Evolutionary conservation across 2,113 vertebrate genomes (phyloP).

Genomic region (Monopterus albus): DNA sequence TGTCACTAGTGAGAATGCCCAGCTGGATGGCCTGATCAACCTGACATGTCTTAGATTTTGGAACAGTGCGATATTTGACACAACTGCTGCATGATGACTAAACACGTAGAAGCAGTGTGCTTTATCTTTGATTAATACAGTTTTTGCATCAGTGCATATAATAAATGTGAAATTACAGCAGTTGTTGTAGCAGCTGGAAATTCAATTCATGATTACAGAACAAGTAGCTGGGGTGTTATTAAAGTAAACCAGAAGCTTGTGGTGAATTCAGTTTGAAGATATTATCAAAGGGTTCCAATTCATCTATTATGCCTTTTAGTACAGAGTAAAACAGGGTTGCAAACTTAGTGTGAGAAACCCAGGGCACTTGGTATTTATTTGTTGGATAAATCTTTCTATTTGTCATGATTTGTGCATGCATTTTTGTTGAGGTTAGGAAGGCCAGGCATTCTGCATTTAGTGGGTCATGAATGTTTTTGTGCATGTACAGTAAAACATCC

Average conservation of each 20-base stretch:
- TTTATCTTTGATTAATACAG: conserved; percentile 34
- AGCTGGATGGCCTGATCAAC: not conserved
- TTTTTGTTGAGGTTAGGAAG: conserved; percentile 15
- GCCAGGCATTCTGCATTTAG: not conserved
- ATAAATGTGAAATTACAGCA: conserved; percentile 50
- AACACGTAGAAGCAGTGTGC: not conserved
- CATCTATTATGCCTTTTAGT: conserved; percentile 57
- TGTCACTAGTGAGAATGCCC: too few species aligned
- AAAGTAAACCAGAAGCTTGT: conserved; percentile 43
- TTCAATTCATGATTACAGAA: conserved; percentile 48
- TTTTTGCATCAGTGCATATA: conserved; percentile 10
- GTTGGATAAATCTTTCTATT: conserved; percentile 9
- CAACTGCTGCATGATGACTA: conserved; percentile 21
- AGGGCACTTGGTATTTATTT: conserved; percentile 25
- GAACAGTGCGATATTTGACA: not conserved
- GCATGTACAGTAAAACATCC: not conserved
- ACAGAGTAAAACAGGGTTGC: conserved; percentile 13
- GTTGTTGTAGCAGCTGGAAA: conserved; percentile 45
- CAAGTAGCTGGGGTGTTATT: conserved; percentile 42
- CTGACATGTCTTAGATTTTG: conserved; percentile 1
- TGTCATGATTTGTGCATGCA: conserved; percentile 2
- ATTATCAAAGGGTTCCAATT: conserved; percentile 56
- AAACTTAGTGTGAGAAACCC: not conserved
- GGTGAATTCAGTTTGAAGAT: conserved; percentile 67
- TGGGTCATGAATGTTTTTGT: conserved; percentile 2